Percentiles rank a stretch among this genome's conserved stretches.
Evolutionary conservation across 2,797 vertebrate genomes (phyloP).

Genomic region (Perodicticus potto): DNA sequence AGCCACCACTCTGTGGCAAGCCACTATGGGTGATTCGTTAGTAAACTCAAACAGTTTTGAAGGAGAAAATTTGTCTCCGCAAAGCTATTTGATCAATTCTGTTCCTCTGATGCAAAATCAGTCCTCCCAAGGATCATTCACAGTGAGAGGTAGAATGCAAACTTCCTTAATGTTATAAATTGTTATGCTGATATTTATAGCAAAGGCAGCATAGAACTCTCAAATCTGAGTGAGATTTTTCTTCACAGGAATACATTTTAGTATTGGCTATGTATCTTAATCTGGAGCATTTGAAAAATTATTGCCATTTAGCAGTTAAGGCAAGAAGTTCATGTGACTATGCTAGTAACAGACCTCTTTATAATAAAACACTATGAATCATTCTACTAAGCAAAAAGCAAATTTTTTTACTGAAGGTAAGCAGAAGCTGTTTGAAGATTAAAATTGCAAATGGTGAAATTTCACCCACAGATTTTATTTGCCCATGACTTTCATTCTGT

Average conservation of each 20-base stretch:
- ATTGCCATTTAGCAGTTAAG: conserved; percentile 23
- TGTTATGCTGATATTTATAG: neutral
- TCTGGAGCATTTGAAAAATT: neutral
- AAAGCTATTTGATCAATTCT: conserved; percentile 29
- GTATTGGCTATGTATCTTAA: conserved; percentile 58
- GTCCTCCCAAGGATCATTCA: neutral
- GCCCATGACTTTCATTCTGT: conserved; percentile 67
- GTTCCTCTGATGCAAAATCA: conserved; percentile 15
- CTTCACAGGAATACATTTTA: neutral
- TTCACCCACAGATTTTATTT: conserved; percentile 72
- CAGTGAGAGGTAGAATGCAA: neutral
- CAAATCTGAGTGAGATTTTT: neutral
- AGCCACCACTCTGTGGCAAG: neutral
- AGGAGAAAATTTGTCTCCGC: conserved; percentile 18
- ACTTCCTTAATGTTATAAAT: neutral
- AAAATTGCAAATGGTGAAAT: conserved; percentile 66
- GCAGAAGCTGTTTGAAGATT: conserved; percentile 76
- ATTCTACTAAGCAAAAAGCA: conserved; percentile 77
- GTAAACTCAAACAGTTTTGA: neutral
- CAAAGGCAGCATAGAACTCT: neutral
- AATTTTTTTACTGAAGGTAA: conserved; percentile 78
- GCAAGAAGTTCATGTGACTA: neutral
- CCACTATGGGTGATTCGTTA: conserved; percentile 19
- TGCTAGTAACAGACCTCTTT: conserved; percentile 27
- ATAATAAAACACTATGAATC: neutral